Percentiles rank a stretch among this genome's conserved stretches.
phyloP scores from a whole-genome alignment of 2,888 invertebrate genomes.

The Zaprionus lineosus region DNA sequence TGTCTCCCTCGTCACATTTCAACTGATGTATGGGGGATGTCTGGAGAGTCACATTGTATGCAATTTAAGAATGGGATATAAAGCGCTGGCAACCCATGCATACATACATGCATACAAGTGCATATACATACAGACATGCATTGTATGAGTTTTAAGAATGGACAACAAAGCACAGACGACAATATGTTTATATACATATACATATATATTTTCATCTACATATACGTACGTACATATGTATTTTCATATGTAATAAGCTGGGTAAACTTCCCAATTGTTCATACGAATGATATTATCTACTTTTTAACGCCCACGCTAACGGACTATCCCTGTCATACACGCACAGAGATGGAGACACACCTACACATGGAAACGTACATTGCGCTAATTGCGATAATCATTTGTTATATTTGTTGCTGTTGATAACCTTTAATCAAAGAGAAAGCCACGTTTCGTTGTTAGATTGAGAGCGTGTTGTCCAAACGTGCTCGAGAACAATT shows the following conservation, averaged over 20 bases:
- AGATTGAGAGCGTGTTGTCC: slow-evolving; percentile 2
- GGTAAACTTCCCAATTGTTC: slow-evolving; percentile 30
- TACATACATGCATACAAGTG: background rate
- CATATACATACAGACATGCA: background rate
- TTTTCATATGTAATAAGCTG: slow-evolving; percentile 2
- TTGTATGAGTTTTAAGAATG: slow-evolving; percentile 48
- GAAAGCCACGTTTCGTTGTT: slow-evolving; percentile 28
- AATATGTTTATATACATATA: background rate
- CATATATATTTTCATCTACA: background rate
- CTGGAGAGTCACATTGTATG: slow-evolving; percentile 20
- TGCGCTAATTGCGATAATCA: slow-evolving; percentile 62
- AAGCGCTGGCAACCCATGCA: slow-evolving; percentile 11
- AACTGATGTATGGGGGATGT: slow-evolving; percentile 1
- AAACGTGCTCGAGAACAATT: slow-evolving; percentile 7
- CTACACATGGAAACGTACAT: background rate
- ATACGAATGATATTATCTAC: slow-evolving; percentile 17
- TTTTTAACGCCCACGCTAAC: slow-evolving; percentile 28
- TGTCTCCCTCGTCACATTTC: slow-evolving; percentile 9
- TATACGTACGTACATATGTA: background rate
- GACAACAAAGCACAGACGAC: slow-evolving; percentile 14
- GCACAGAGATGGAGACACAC: background rate
- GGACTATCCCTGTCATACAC: slow-evolving; percentile 1
- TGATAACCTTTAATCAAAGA: slow-evolving; percentile 48
- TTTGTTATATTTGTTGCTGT: slow-evolving; percentile 37
- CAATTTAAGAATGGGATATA: slow-evolving; percentile 47